Evolutionary conservation across 1,140 invertebrate species (phyloP).

Genomic region (Zaprionus ornatus): DNA sequence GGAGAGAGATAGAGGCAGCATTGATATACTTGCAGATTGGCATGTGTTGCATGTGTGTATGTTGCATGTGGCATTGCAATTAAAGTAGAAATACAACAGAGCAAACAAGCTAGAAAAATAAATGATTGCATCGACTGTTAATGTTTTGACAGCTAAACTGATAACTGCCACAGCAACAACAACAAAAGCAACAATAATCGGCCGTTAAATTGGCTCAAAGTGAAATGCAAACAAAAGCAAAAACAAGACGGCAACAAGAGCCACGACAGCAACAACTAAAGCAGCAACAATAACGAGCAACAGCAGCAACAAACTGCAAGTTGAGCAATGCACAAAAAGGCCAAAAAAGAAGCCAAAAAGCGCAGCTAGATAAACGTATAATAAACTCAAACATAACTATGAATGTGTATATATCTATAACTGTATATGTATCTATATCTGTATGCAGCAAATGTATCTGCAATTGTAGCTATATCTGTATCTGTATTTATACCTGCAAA

Average conservation of each 20-base stretch:
- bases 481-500: too few relatives aligned
- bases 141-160: constrained; percentile 41
- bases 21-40: constrained; percentile 29
- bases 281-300: neutral
- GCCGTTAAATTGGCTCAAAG: constrained; percentile 59
- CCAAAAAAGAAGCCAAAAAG: constrained; percentile 44
- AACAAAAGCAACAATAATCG: constrained; percentile 4
- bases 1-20: neutral
- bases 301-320: constrained; percentile 13
- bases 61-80: constrained; percentile 62
- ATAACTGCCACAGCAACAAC: constrained; percentile 28
- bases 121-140: constrained; percentile 36
- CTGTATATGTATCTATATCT: neutral
- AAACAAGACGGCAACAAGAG: constrained; percentile 7
- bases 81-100: constrained; percentile 45
- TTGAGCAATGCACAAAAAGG: constrained; percentile 59
- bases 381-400: constrained; percentile 1
- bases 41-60: constrained; percentile 55
- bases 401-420: constrained; percentile 14
- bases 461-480: constrained; percentile 12
- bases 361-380: constrained; percentile 34
- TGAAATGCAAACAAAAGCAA: constrained; percentile 72
- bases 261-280: neutral
- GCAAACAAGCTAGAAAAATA: constrained; percentile 31
- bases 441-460: too few relatives aligned